Base-by-base conservation (phyloP, 2,113 vertebrate species). In the Trachemys scripta region DNA sequence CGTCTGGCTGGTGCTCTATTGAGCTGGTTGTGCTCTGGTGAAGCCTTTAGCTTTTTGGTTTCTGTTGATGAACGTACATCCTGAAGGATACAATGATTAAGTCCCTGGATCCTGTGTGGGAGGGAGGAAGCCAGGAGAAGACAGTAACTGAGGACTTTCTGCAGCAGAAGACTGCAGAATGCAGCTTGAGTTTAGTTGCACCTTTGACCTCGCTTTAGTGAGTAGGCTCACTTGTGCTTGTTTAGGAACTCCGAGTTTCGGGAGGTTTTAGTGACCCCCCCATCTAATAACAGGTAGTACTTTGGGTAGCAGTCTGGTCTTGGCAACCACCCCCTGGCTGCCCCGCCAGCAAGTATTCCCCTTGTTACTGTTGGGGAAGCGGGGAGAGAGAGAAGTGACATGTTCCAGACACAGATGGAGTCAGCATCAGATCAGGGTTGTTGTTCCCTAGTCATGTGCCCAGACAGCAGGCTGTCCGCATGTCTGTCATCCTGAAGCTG, bases 151-250 rank as follows among this genome's bases (percentile, higher is more conserved):
- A 72, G 65, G 65, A 38, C 65, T 72, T 72, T 78, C 88, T 80
- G 80, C 59, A 5, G 45, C 5, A 14, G 75, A 38, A 85, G 25
- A 17, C 72, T 38, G 13, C 88, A 78, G 24, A 17, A 14, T 59
- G 27, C 42, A 50, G 69, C n/a, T 50, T 1, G 5, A 78, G 8
- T 4, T 27, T 0, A 2, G 49, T 89, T 42, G 57, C 0, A 2
- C 80, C 83, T 35, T 75, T 51, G 3, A 31, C 78, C 49, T 54
- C 5, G 27, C 0, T 2, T 25, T 54, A 49, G n/a, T 2, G 1
- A 56, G 62, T 49, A 31, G 10, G 0, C 51, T 87, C n/a, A 0
- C 1, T n/a, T 42, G 0, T 42, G 62, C 8, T 35, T 35, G 11
- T 4, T 45, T 80, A 42, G 80, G 47, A 17, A 0, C 0, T 42